A percentile compares a stretch with the other conserved stretches of the same genome.
Evolutionary conservation across 1,140 invertebrate genomes (phyloP).

Genomic region (Lepidurus packardi): DNA sequence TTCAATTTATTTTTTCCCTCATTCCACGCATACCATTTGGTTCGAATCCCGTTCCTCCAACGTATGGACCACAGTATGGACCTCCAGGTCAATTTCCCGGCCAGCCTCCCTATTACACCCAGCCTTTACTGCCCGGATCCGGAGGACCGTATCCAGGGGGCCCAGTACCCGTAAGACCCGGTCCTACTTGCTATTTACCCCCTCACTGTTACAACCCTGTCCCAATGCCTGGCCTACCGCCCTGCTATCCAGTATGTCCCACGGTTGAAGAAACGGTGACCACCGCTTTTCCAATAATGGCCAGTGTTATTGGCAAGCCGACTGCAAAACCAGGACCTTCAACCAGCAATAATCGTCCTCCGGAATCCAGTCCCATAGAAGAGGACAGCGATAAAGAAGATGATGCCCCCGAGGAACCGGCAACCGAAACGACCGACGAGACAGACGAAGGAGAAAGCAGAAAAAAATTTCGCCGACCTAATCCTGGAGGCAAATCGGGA

Average conservation of each 20-base stretch:
- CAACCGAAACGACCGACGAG: neutral
- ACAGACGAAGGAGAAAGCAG: slow-evolving; percentile 18
- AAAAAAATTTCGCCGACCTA: slow-evolving; percentile 9
- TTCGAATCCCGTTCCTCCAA: slow-evolving; percentile 12
- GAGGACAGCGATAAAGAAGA: neutral
- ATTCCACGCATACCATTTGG: slow-evolving; percentile 5
- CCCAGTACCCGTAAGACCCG: slow-evolving; percentile 7
- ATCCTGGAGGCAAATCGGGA: neutral
- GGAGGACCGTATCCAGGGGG: neutral
- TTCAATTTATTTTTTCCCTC: neutral
- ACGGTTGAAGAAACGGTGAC: neutral
- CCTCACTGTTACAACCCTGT: slow-evolving; percentile 2
- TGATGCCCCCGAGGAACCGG: neutral
- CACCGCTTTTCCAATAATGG: neutral
- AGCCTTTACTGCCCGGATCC: slow-evolving; percentile 1
- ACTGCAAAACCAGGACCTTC: neutral
- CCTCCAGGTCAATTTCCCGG: slow-evolving; percentile 7
- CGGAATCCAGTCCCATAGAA: neutral
- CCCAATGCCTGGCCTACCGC: neutral
- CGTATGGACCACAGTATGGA: neutral
- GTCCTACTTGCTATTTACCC: slow-evolving; percentile 14
- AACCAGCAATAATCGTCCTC: neutral
- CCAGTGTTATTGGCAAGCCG: neutral
- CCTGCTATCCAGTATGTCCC: neutral
- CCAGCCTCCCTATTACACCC: neutral